Evolutionary conservation across 2,113 vertebrate species (phyloP).

Genomic region (Megalops atlanticus): DNA sequence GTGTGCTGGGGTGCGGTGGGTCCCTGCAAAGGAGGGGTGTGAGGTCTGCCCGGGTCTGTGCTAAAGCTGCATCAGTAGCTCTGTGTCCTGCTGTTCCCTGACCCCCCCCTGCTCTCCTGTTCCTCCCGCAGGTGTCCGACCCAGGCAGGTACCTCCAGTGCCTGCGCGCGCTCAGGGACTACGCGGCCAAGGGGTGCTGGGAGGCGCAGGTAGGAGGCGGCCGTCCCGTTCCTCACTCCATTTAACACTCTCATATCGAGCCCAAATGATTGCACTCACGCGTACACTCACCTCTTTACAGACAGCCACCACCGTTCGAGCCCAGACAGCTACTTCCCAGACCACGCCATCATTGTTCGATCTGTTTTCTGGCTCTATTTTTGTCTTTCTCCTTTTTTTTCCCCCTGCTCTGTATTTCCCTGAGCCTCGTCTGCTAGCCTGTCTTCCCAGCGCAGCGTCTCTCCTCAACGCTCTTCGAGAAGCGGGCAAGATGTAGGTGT

Average conservation of each 20-base stretch:
- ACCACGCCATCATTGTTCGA: background rate
- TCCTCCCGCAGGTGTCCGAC: conserved; percentile 74
- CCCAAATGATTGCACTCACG: background rate
- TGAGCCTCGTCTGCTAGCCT: no score
- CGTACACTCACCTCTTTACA: background rate
- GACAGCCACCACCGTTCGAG: background rate
- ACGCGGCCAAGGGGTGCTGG: conserved; percentile 91
- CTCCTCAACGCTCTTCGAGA: background rate
- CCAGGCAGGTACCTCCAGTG: conserved; percentile 91
- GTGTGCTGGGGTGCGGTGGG: no score
- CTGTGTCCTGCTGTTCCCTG: background rate
- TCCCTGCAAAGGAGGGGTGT: no score
- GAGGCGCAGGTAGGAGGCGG: conserved; percentile 84
- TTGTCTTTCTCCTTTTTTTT: background rate
- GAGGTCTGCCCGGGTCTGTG: background rate
- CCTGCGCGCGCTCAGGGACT: conserved; percentile 89
- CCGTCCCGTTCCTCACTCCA: background rate
- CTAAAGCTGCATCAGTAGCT: background rate
- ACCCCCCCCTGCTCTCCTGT: background rate
- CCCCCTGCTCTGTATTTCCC: no score
- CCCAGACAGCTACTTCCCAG: background rate
- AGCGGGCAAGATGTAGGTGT: background rate
- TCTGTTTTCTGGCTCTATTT: background rate
- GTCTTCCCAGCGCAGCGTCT: background rate
- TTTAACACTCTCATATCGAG: background rate